Conservation (phyloP, 2,113 vertebrate species). For the Tyto alba region DNA sequence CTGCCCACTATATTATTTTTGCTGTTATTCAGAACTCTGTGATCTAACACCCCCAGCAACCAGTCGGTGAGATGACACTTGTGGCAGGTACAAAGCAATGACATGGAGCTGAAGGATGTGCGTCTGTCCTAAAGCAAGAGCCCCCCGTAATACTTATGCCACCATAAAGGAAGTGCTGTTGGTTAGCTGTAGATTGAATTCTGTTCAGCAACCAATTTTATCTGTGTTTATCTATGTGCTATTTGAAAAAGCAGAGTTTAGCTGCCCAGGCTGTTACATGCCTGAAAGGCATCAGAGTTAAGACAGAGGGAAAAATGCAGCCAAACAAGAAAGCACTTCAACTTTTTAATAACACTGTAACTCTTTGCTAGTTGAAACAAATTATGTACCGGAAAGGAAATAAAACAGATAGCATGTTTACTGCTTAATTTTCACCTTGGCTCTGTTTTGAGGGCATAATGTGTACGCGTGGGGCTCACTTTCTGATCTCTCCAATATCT, state of each 20-base stretch:
- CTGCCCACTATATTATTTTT: background rate
- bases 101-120: background rate
- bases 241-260: conserved; percentile 1
- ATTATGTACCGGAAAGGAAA: background rate
- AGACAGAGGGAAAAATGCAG: conserved; percentile 56
- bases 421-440: background rate
- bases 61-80: background rate
- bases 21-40: background rate
- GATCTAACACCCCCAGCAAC: background rate
- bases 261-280: conserved; percentile 52
- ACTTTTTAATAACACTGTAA: conserved; percentile 30
- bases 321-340: conserved; percentile 50
- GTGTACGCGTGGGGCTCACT: fast-evolving
- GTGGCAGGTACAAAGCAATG: background rate
- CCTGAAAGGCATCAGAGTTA: conserved; percentile 50
- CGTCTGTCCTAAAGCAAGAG: background rate
- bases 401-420: background rate
- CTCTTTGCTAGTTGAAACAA: conserved; percentile 35
- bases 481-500: background rate
- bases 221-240: conserved; percentile 36
- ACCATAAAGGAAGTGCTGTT: background rate
- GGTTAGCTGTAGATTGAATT: background rate
- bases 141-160: background rate
- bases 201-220: background rate
- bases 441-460: background rate